Evolutionary conservation across 1,140 invertebrate species (phyloP), one percentile per base, ranked within the genome.

Genomic region (Trachymyrmex septentrionalis): DNA sequence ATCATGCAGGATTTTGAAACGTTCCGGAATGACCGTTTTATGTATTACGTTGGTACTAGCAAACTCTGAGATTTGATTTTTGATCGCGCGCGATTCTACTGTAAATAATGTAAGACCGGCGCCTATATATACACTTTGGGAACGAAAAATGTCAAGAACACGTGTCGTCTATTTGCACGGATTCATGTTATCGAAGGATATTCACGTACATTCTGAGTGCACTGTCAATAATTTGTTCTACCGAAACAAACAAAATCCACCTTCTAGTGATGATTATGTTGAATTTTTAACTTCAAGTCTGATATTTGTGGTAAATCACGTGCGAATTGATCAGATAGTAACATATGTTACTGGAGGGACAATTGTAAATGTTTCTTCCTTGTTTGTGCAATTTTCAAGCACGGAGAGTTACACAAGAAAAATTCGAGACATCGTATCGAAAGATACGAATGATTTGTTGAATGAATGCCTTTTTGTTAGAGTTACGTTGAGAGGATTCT

Each of bases 181-280:
- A 92, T 92, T 92, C 21, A 12, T 55, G 80, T 92, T 93, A 93
- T 92, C 92, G 71, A 85, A 44, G 19, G 59, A 85, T 86, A 86
- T 85, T 86, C 77, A 76, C 34, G 69, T 84, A 69, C 21, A 88
- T 88, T 85, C 71, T 71, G 76, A 91, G 87, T 86, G 89, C 78
- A 91, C 59, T 89, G 89, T 91, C 86, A 90, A 86, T 87, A 90
- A 91, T 92, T 92, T 90, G 44, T 87, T 72, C 78, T 64, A 87
- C 66, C 71, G 77, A 71, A 87, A 92, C 61, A 86, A 88, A 86
- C 76, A 92, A 34, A 44, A 87, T 78, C 57, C 34, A 34, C 59
- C 27, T 34, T 77, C 38, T 53, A 5, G 53, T 48, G 24, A 64
- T 10, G 38, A 77, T 63, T 48, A 27, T 30, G 6, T 44, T 50